Base-by-base conservation (phyloP, 2,888 invertebrate species). In the Tolmerus cingulatus region DNA sequence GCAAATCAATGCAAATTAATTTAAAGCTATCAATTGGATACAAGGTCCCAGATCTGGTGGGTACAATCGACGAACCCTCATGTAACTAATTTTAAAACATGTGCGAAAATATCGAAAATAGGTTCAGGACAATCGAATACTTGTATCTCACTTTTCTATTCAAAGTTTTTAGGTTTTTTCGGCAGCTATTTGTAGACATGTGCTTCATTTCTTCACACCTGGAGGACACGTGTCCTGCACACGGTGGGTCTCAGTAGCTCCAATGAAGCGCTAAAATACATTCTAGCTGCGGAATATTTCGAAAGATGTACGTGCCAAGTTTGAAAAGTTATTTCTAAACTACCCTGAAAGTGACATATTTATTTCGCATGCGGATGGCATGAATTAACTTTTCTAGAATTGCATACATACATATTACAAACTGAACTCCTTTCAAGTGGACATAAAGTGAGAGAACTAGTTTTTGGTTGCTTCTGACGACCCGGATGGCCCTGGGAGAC, bases 261-360 rank as follows among this genome's bases (percentile, higher is more conserved):
- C 51, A 51, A n/a, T 19, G n/a, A 19, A 51, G n/a, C 19, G 77
- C 37, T 77, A 37, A 78, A 23, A 43, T 78, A n/a, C 19, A 7
- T 5, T 14, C n/a, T 8, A 78, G 27, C 40, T 78, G n/a, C 19
- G 23, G 40, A 78, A 46, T 23, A 78, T 43, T 78, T 46, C 78
- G n/a, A 78, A 78, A 78, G 12, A 78, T 78, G 43, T 78, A 78
- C 43, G 43, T 78, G 78, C 78, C 78, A 43, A 78, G 78, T 43
- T 78, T 37, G 37, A 78, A 78, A 46, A 78, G 40, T 43, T 78
- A 78, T 78, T 78, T 37, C 78, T 40, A 19, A 43, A 43, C 23
- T 78, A 43, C n/a, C 8, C 78, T 46, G 78, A 2, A n/a, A 78
- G 46, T 43, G 78, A 78, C 78, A 78, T 43, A 78, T 78, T 19